Evolutionary conservation across 1,140 invertebrate genomes (phyloP).

Genomic region (Papilio polytes): DNA sequence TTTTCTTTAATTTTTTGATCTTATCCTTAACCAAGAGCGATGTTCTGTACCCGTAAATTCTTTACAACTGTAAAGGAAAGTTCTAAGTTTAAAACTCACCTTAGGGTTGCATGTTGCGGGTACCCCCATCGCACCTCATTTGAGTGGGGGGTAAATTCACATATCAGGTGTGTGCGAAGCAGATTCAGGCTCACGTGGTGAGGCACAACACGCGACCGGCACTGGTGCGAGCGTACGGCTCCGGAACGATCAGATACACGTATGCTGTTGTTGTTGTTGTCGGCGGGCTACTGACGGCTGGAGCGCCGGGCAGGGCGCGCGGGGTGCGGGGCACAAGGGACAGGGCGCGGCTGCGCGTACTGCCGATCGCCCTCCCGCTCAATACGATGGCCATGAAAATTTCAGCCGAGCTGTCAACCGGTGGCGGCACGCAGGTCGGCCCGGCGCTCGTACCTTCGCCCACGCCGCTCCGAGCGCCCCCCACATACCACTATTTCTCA

Average conservation of each 20-base stretch:
- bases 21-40: background rate
- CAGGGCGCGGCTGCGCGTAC: constrained; percentile 67
- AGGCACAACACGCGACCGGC: constrained; percentile 62
- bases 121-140: constrained; percentile 50
- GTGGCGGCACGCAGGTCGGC: constrained; percentile 70
- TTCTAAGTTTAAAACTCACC: constrained; percentile 55
- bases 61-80: background rate
- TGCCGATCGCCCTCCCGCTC: constrained; percentile 54
- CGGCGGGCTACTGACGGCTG: constrained; percentile 57
- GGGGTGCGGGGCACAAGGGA: constrained; percentile 55
- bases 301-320: constrained; percentile 50
- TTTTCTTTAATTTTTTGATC: background rate
- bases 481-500: constrained; percentile 6
- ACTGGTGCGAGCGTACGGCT: constrained; percentile 48
- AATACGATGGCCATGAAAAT: constrained; percentile 81
- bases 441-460: constrained; percentile 43
- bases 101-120: constrained; percentile 79
- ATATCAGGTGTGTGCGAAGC: constrained; percentile 52
- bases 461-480: background rate
- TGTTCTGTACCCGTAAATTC: background rate
- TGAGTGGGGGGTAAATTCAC: constrained; percentile 63
- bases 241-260: constrained; percentile 55
- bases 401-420: constrained; percentile 79
- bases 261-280: constrained; percentile 75
- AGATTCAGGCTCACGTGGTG: constrained; percentile 55